Base-by-base conservation (phyloP, 2,888 invertebrate genomes). In the Loripinus fragilis region DNA sequence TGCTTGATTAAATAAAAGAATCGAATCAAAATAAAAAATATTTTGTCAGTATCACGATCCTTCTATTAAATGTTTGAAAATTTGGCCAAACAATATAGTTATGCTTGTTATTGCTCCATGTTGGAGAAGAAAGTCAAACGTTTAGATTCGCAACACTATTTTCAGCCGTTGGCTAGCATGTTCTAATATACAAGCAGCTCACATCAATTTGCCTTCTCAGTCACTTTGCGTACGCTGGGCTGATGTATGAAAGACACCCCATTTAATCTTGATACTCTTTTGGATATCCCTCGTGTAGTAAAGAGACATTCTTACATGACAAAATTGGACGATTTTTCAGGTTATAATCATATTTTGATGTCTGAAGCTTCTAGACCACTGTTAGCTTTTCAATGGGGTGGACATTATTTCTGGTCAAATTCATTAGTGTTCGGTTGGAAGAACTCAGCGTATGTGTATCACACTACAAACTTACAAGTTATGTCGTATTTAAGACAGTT, bases 291-390 rank as follows among this genome's bases (percentile, higher is more conserved):
- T 15, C 38, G 65, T 20, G 28, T 81, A 17, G 35, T 78, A 25
- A 23, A 71, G 17, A 75, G 60, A 35, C 60, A 66, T 41, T 33
- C 20, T 0, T 76, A 38, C 25, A 68, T 81, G 55, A 41, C 67
- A 0, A 30, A 25, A 10, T 7, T 75, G 10, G 81, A 78, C 52
- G 78, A 78, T 42, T 76, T 76, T 33, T 74, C 74, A 3, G 78
- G 81, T 2, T 81, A 81, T 67, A 78, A 78, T 30, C 78, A 78
- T 52, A 41, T 81, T n/a, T 48, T 73, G 0, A n/a, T 78, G 0
- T 8, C 33, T n/a, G 10, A 17, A 10, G 20, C 60, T 12, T 75
- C 66, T 42, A 42, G 64, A 23, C 71, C 42, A 38, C 78, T 71
- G 35, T 77, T 77, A 67, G 77, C 75, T 17, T 48, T 78, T 25